These are phyloP conservation scores for Epirrita christyi DNA, from an alignment of 2,888 invertebrate genomes.

Conservation along the genomic window DNA sequence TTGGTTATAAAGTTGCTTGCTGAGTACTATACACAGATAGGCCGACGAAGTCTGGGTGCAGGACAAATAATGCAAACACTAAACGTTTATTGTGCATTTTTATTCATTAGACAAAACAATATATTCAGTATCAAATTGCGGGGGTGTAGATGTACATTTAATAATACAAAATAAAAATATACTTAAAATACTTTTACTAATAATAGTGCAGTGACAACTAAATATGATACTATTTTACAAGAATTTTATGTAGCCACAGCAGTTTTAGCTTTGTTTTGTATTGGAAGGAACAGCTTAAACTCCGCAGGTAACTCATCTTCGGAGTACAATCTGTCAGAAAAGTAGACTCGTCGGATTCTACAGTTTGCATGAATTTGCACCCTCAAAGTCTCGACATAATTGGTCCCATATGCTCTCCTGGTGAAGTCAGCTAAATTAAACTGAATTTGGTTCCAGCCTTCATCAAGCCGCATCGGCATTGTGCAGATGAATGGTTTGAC, in stretches of 20 bases:
- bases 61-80: conserved; percentile 8
- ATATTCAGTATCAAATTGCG: conserved; percentile 46
- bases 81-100: conserved; percentile 32
- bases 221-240: conserved; percentile 28
- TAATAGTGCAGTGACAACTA: conserved; percentile 41
- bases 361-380: conserved; percentile 99
- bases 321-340: conserved; percentile 96
- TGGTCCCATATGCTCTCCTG: conserved; percentile 97
- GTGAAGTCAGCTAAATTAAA: conserved; percentile 98
- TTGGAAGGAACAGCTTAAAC: conserved; percentile 97
- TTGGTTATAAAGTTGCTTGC: no score
- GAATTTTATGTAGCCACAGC: conserved; percentile 75
- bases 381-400: conserved; percentile 95
- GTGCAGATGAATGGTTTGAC: conserved; percentile 99
- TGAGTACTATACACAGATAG: no score
- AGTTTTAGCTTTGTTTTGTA: conserved; percentile 90
- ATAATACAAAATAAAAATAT: conserved; percentile 59
- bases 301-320: conserved; percentile 98
- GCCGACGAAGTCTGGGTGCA: no score
- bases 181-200: conserved; percentile 71
- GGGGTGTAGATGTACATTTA: conserved; percentile 51
- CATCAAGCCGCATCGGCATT: conserved; percentile 97
- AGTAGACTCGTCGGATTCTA: conserved; percentile 94
- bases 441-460: conserved; percentile 98
- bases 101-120: conserved; percentile 39